Evolutionary conservation across 2,797 vertebrate species (phyloP).

Genomic region (Allobates femoralis): DNA sequence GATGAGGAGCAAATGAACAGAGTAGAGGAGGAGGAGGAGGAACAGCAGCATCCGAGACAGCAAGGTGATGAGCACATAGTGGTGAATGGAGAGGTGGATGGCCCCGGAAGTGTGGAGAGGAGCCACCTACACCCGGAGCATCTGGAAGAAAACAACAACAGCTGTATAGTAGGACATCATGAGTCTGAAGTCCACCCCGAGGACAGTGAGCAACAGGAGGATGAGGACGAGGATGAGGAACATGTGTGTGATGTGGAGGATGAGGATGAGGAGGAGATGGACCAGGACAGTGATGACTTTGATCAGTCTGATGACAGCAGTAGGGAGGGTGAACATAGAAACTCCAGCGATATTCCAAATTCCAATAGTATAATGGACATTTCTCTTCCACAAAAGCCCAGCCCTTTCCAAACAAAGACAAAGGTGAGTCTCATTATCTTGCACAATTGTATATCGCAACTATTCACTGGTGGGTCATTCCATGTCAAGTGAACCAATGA

Average conservation of each 20-base stretch:
- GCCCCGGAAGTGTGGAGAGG: slow-evolving; percentile 76
- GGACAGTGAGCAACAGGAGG: slow-evolving; percentile 80
- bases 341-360: slow-evolving; percentile 87
- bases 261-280: slow-evolving; percentile 96
- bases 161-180: slow-evolving; percentile 76
- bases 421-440: slow-evolving; percentile 83
- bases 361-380: slow-evolving; percentile 86
- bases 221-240: slow-evolving; percentile 87
- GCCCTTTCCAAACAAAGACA: slow-evolving; percentile 82
- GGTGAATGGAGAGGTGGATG: slow-evolving; percentile 77
- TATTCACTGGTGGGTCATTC: too few relatives aligned
- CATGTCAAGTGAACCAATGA: too few relatives aligned
- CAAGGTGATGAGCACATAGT: slow-evolving; percentile 75
- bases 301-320: slow-evolving; percentile 94
- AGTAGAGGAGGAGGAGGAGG: slow-evolving; percentile 90
- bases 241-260: slow-evolving; percentile 92
- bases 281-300: slow-evolving; percentile 98
- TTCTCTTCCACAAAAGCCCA: slow-evolving; percentile 86
- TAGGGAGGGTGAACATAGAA: slow-evolving; percentile 88
- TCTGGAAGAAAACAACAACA: slow-evolving; percentile 85
- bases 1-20: slow-evolving; percentile 93
- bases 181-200: slow-evolving; percentile 78
- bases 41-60: slow-evolving; percentile 80
- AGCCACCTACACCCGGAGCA: slow-evolving; percentile 82
- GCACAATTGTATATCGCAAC: too few relatives aligned